Base-by-base conservation (phyloP, 2,797 vertebrate genomes). In the Myripristis murdjan region DNA sequence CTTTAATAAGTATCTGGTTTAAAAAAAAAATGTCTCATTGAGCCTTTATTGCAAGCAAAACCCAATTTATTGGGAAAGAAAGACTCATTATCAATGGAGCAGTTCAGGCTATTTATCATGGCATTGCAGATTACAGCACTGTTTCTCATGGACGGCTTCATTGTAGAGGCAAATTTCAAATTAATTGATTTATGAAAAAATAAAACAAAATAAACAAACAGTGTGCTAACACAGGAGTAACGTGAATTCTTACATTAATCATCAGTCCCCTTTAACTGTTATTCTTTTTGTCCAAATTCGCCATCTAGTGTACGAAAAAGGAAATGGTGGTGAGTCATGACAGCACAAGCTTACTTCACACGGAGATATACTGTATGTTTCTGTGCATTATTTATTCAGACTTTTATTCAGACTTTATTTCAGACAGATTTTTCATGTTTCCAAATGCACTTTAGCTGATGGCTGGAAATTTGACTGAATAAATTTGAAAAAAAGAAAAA, bases 261-360 rank as follows among this genome's bases (percentile, higher is more conserved):
- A 6, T 20, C 44, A 63, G 48, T 26, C n/a, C 18, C 33, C 28
- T 65, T 16, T 46, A 11, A 11, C n/a, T 23, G 60, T 3, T 41
- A n/a, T 3, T 11, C 7, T 20, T 63, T 81, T 48, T 71, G 79
- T 64, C 26, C 64, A 82, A 81, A 71, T 46, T 71, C 64, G 77
- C 90, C 90, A 72, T 54, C 91, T 90, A 87, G 84, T 89, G 91
- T 76, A n/a, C 1, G 18, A 59, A 57, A 39, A 44, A 18, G 7
- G n/a, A 65, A 37, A 63, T 8, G 31, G 18, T 1, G 20, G 15
- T 48, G 23, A 55, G 23, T 44, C 18, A 48, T 8, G 15, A 16
- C 11, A 26, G 14, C 10, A 35, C 9, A 35, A 7, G 2, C 33
- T 11, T 11, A 2, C 35, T 35, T 35, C 33, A 35, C 11, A 35